phyloP scores from a whole-genome alignment of 2,113 vertebrate species.

The Pseudopodoces humilis region DNA sequence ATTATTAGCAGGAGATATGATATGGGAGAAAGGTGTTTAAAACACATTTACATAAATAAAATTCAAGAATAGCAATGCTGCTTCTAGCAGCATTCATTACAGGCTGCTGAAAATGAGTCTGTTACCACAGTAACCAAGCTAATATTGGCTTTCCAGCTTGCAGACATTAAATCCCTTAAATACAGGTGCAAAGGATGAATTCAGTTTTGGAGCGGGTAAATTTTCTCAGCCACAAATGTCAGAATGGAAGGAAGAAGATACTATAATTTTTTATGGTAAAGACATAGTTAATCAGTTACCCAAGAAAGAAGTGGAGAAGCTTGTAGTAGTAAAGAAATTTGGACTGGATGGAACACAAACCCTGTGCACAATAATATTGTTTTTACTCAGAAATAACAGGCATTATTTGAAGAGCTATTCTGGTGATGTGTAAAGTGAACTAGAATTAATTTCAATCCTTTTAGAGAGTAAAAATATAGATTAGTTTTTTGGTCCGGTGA shows the following conservation, averaged over 20 bases:
- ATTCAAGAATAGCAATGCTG: slow-evolving; percentile 54
- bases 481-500: not conserved
- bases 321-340: not conserved
- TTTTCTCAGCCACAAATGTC: not conserved
- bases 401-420: not conserved
- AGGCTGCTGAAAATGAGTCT: slow-evolving; percentile 55
- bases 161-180: slow-evolving; percentile 44
- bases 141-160: slow-evolving; percentile 48
- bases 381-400: not conserved
- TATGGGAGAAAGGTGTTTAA: slow-evolving; percentile 16
- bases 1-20: not conserved
- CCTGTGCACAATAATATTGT: not conserved
- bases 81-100: slow-evolving; percentile 40
- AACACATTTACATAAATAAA: slow-evolving; percentile 50
- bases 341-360: not conserved
- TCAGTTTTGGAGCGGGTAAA: not conserved
- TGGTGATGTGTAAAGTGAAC: not conserved
- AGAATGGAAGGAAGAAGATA: not conserved
- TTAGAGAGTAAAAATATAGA: not conserved
- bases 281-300: not conserved
- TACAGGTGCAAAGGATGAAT: slow-evolving; percentile 26
- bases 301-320: not conserved
- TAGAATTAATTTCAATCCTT: not conserved
- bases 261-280: not conserved
- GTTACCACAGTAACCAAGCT: slow-evolving; percentile 65